These are phyloP conservation scores for Melanotaenia maccullochi DNA, from an alignment of 2,797 vertebrate species.

Conservation along the genomic window DNA sequence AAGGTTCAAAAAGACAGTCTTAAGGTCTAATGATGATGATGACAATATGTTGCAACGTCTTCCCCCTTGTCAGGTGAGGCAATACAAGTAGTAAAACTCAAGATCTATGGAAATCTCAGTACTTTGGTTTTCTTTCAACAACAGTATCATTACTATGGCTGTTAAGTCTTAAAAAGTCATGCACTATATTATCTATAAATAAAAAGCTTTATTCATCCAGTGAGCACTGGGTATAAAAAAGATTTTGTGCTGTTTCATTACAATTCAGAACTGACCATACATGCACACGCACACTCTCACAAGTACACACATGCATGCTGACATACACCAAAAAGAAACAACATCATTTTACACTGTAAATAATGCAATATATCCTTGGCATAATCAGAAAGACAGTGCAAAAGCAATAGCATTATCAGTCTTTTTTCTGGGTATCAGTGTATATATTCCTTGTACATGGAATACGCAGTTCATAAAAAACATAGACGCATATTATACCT, in stretches of 20 bases:
- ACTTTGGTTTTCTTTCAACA: slow-evolving; percentile 77
- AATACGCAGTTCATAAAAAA: slow-evolving; percentile 64
- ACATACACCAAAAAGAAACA: slow-evolving; percentile 58
- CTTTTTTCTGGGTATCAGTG: slow-evolving; percentile 53
- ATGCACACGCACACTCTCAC: slow-evolving; percentile 69
- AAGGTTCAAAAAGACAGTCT: slow-evolving; percentile 37
- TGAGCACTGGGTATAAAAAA: slow-evolving; percentile 61
- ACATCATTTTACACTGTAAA: slow-evolving; percentile 65
- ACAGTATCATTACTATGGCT: slow-evolving; percentile 69
- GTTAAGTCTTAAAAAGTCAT: slow-evolving; percentile 71
- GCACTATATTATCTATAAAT: slow-evolving; percentile 59
- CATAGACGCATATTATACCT: slow-evolving; percentile 59
- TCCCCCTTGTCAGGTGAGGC: slow-evolving; percentile 37
- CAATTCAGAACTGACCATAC: slow-evolving; percentile 71
- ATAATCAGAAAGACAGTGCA: slow-evolving; percentile 79
- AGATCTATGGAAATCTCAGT: slow-evolving; percentile 52
- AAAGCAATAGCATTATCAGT: slow-evolving; percentile 74
- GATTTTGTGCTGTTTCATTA: slow-evolving; percentile 76
- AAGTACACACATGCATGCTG: slow-evolving; percentile 68
- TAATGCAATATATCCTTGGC: slow-evolving; percentile 81
- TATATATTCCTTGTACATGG: slow-evolving; percentile 49
- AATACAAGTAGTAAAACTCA: slow-evolving; percentile 41
- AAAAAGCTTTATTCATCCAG: slow-evolving; percentile 52
- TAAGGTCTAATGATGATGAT: slow-evolving; percentile 11
- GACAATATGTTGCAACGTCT: slow-evolving; percentile 10